phyloP scores from a whole-genome alignment of 2,797 vertebrate species.

The Denticeps clupeoides region DNA sequence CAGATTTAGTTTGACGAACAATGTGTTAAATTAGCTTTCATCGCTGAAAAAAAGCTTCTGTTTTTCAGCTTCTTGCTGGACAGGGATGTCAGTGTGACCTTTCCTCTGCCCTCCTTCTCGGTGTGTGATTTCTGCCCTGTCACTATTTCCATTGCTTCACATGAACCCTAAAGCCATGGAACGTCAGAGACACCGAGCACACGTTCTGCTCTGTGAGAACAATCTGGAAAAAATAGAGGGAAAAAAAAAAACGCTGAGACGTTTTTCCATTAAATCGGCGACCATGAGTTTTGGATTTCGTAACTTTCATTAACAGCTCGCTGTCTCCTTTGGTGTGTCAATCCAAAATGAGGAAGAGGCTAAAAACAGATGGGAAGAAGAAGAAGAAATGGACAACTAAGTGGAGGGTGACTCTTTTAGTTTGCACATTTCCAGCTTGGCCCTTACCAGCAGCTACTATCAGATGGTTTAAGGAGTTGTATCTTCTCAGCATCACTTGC shows the following conservation, averaged over 20 bases:
- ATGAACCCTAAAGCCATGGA: too few relatives aligned
- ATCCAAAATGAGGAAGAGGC: conserved; percentile 58
- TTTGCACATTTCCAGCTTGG: too few relatives aligned
- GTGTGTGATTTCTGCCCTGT: conserved; percentile 39
- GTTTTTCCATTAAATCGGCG: conserved; percentile 50
- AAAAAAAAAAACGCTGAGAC: conserved; percentile 32
- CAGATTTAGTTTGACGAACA: conserved; percentile 23
- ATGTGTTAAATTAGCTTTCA: not conserved
- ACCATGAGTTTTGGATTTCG: conserved; percentile 49
- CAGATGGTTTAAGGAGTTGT: too few relatives aligned
- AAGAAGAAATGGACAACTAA: too few relatives aligned
- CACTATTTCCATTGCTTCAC: conserved; percentile 54
- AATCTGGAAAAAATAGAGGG: conserved; percentile 11
- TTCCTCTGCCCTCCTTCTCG: conserved; percentile 4
- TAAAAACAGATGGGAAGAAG: conserved; percentile 38
- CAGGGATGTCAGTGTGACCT: conserved; percentile 26
- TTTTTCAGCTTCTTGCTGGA: conserved; percentile 33
- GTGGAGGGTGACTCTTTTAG: too few relatives aligned
- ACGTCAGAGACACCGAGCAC: too few relatives aligned
- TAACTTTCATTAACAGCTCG: conserved; percentile 42
- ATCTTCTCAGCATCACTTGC: too few relatives aligned
- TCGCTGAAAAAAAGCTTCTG: conserved; percentile 9
- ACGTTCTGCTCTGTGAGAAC: conserved; percentile 26
- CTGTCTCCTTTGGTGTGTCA: conserved; percentile 42
- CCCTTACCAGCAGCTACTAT: too few relatives aligned